Conservation (phyloP, 1,140 invertebrate genomes). For the Bombus balteatus region DNA sequence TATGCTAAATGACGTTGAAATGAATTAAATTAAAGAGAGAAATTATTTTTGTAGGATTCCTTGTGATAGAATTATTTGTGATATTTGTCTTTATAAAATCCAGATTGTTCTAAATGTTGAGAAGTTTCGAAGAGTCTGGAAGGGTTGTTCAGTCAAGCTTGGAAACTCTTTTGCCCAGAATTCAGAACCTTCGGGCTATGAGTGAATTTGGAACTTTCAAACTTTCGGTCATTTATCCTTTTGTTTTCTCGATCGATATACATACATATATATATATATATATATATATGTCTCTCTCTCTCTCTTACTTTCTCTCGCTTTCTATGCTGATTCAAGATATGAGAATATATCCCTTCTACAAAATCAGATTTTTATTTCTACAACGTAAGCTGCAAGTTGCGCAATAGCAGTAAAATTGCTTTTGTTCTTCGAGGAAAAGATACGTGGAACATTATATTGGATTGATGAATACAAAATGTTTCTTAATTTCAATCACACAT, state of each 20-base stretch:
- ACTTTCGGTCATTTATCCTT: neutral
- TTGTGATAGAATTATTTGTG: too few species aligned
- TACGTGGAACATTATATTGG: too few species aligned
- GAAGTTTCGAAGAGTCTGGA: neutral
- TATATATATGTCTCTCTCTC: too few species aligned
- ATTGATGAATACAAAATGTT: too few species aligned
- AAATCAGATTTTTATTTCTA: too few species aligned
- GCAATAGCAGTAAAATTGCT: too few species aligned
- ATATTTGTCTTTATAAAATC: neutral
- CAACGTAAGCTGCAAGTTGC: too few species aligned
- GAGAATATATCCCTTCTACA: neutral
- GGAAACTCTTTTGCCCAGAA: neutral
- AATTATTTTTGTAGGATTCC: neutral
- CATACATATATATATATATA: too few species aligned
- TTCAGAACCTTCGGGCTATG: neutral
- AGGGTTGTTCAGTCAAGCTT: neutral
- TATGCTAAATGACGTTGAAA: too few species aligned
- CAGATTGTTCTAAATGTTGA: neutral
- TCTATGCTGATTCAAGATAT: neutral
- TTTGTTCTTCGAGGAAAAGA: too few species aligned
- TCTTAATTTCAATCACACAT: too few species aligned
- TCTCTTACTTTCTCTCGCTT: too few species aligned
- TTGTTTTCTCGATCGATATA: neutral
- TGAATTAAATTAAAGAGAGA: neutral
- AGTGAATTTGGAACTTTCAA: neutral